Conservation (phyloP, 2,797 vertebrate genomes). For the Neostethus bicornis region DNA sequence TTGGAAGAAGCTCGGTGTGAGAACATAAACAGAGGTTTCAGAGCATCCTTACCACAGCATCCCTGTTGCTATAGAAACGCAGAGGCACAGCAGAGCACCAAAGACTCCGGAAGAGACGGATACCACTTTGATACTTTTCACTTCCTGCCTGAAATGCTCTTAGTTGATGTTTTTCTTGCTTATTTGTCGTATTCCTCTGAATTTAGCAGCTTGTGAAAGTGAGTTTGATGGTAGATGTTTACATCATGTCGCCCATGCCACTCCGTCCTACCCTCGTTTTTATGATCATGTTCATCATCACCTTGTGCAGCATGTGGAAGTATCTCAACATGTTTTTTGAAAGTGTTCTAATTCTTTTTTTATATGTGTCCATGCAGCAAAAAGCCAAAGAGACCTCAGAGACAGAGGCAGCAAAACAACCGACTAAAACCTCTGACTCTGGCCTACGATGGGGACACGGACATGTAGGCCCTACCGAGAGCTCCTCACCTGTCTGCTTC, state of each 20-base stretch:
- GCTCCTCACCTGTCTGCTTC: constrained; percentile 48
- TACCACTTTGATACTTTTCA: not conserved
- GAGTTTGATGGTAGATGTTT: too few species aligned
- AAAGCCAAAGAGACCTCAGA: constrained; percentile 99
- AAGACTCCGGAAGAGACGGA: not conserved
- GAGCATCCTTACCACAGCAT: not conserved
- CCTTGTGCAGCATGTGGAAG: not conserved
- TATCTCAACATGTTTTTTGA: not conserved
- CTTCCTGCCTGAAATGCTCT: not conserved
- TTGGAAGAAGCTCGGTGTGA: not conserved
- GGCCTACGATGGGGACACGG: constrained; percentile 96
- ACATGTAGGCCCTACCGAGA: constrained; percentile 85
- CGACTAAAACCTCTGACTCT: constrained; percentile 96
- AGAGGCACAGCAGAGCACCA: not conserved
- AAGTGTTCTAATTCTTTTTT: constrained; percentile 36
- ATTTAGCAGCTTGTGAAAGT: too few species aligned
- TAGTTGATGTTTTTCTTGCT: not conserved
- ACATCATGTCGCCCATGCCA: too few species aligned
- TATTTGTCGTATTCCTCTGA: not conserved
- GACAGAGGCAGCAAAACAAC: constrained; percentile 96
- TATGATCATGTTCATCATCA: not conserved
- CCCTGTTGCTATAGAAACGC: not conserved
- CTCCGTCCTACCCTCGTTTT: too few species aligned
- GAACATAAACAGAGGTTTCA: not conserved
- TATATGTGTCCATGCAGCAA: constrained; percentile 81